Evolutionary conservation across 2,888 invertebrate genomes (phyloP), one percentile per base, ranked within the genome.

Genomic region (Chymomyza fuscimana): DNA sequence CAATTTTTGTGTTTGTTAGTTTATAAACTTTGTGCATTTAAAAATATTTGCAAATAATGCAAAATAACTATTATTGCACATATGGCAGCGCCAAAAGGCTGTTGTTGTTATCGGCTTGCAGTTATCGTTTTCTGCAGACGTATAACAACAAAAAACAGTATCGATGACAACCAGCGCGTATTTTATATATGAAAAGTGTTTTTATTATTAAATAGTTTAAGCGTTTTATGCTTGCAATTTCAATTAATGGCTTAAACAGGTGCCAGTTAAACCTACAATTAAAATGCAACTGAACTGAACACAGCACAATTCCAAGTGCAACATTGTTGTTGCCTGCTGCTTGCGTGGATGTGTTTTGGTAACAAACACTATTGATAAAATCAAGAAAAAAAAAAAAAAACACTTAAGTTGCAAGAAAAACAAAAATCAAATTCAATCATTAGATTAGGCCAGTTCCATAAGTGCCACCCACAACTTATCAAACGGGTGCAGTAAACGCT

Each of bases 111-210:
- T 54, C 54, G 54, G 5, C 36, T 5, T 5, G 19, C 22, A 5
- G 32, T 59, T 67, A 77, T 78, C 73, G 77, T 40, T 46, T 46
- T 46, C 65, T 69, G 64, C 59, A 65, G 65, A 25, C 51, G 66
- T 60, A 78, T 29, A 70, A 58, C 16, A 12, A 63, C 29, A 63
- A 32, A 46, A 22, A 22, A 62, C 66, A 65, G 67, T 76, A 81
- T 81, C 83, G 86, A 86, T 83, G 85, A 82, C 82, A 78, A 80
- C 62, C 74, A 82, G 71, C 72, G 70, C 67, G 50, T 69, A 56
- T 59, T 70, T 54, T 65, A 76, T 68, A 69, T 72, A 72, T 70
- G 66, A 75, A 63, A 65, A 78, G 81, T 86, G 81, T 83, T 81
- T 81, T 81, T 86, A 79, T 81, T 81, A 12, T 46, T 74, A 70